These are phyloP conservation scores for Odontamblyopus lacepedii DNA, from an alignment of 2,797 vertebrate genomes.

Conservation along the genomic window DNA sequence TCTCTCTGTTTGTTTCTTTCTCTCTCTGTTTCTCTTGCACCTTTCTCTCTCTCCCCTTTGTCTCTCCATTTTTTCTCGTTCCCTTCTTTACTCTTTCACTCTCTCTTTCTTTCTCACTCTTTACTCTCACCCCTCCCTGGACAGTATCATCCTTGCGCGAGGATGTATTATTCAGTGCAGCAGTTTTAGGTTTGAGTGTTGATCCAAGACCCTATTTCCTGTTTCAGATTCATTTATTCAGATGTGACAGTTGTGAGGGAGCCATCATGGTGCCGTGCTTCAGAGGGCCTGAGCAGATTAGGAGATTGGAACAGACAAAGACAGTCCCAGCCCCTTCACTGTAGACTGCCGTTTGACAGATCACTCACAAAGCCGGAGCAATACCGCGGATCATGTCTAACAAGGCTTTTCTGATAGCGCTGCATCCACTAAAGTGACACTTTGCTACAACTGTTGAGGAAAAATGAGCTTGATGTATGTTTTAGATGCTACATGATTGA, in stretches of 20 bases:
- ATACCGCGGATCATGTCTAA: slow-evolving; percentile 25
- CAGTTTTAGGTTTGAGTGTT: slow-evolving; percentile 54
- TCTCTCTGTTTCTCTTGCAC: no score
- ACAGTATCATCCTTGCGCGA: slow-evolving; percentile 45
- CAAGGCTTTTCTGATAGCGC: background rate
- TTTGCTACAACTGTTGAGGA: slow-evolving; percentile 10
- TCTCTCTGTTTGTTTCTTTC: background rate
- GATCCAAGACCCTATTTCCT: slow-evolving; percentile 67
- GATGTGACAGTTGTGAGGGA: slow-evolving; percentile 58
- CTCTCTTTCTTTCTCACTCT: no score
- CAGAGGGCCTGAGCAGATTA: slow-evolving; percentile 52
- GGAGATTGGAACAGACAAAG: slow-evolving; percentile 41
- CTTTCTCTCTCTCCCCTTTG: no score
- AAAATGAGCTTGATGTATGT: slow-evolving; percentile 13
- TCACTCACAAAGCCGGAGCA: slow-evolving; percentile 25
- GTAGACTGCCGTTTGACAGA: slow-evolving; percentile 24
- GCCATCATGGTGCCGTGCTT: slow-evolving; percentile 40
- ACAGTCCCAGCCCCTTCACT: slow-evolving; percentile 8
- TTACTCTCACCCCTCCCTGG: slow-evolving; percentile 19
- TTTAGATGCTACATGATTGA: background rate
- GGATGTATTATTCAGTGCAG: slow-evolving; percentile 71
- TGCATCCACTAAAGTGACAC: slow-evolving; percentile 1
- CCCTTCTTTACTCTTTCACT: no score
- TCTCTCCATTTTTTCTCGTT: no score
- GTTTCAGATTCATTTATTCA: slow-evolving; percentile 67